Base-by-base conservation (phyloP, 2,888 invertebrate genomes). In the Chrysolina americana region DNA sequence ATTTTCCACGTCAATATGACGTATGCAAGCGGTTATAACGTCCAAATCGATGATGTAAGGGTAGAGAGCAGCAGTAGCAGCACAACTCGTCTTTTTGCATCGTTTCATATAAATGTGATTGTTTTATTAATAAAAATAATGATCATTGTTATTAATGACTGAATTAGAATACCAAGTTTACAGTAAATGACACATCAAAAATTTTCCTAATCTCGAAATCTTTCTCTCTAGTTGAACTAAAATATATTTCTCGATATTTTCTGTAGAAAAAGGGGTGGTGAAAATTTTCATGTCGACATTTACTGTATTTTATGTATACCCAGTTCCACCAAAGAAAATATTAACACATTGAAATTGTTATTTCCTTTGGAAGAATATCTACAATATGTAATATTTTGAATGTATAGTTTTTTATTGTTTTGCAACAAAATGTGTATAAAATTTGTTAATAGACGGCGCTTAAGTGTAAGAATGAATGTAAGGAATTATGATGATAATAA, bases 1-100 rank as follows among this genome's bases (percentile, higher is more conserved):
- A 89, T 89, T 78, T 90, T 93, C 83, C 89, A 89, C 81, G 89
- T 93, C 79, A 92, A 92, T 86, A 91, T 92, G 85, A 92, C 92
- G 8, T 88, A 88, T 78, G 87, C 88, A 64, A 88, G 87, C 77
- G 88, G 88, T 68, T 88, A 87, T 80, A 87, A 86, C 77, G 83
- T 86, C 70, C 82, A 80, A 59, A 53, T 66, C 41, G 77, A 78
- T 63, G 81, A 82, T 74, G 79, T 79, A 44, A 79, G 82, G 76
- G 82, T 82, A 70, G 81, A 83, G 75, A 78, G 76, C 72, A 73
- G 76, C 73, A 79, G 56, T 36, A 65, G 74, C 64, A 41, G 68
- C 50, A 48, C 73, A 48, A 65, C 63, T 50, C 70, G 68, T 63
- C 73, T 82, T 80, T 82, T 83, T 79, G 80, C 83, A 81, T 84